Percentiles rank a stretch among this genome's conserved stretches.
These are phyloP conservation scores for Suncus etruscus DNA, from an alignment of 2,113 vertebrate genomes.

Conservation along the genomic window DNA sequence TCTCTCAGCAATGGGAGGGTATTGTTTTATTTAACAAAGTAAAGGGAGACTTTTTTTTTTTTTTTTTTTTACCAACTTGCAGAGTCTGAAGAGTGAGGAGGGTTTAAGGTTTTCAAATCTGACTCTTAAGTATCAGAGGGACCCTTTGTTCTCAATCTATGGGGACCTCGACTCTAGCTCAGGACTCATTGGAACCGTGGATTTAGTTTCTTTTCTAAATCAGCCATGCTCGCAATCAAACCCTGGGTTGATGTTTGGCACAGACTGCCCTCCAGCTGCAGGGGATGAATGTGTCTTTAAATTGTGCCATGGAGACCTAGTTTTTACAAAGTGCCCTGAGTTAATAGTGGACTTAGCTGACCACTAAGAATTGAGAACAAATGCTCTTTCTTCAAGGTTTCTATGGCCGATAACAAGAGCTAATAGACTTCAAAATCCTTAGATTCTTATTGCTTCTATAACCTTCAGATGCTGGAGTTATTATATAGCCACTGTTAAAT, in stretches of 20 bases:
- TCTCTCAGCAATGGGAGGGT: not conserved
- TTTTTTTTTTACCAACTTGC: not conserved
- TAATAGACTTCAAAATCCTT: not conserved
- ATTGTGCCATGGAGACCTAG: not conserved
- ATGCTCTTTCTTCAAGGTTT: constrained; percentile 20
- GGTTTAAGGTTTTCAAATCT: not conserved
- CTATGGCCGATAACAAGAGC: not conserved
- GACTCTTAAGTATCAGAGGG: not conserved
- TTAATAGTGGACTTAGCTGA: not conserved
- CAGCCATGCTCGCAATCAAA: not conserved
- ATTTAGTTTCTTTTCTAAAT: constrained; percentile 5
- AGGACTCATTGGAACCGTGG: not conserved
- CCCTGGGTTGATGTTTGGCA: constrained; percentile 8
- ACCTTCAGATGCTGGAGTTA: not conserved
- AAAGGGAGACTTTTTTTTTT: not conserved
- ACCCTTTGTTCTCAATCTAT: not conserved
- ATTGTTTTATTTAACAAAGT: not conserved
- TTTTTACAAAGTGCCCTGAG: not conserved
- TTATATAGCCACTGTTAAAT: not conserved
- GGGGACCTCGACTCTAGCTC: not conserved
- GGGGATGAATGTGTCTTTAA: not conserved
- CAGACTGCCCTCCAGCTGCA: not conserved
- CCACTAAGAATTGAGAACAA: not conserved
- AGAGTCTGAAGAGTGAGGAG: not conserved
- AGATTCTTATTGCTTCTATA: too few relatives aligned